Conservation (phyloP, 2,113 vertebrate genomes). For the Eolophus roseicapilla region DNA sequence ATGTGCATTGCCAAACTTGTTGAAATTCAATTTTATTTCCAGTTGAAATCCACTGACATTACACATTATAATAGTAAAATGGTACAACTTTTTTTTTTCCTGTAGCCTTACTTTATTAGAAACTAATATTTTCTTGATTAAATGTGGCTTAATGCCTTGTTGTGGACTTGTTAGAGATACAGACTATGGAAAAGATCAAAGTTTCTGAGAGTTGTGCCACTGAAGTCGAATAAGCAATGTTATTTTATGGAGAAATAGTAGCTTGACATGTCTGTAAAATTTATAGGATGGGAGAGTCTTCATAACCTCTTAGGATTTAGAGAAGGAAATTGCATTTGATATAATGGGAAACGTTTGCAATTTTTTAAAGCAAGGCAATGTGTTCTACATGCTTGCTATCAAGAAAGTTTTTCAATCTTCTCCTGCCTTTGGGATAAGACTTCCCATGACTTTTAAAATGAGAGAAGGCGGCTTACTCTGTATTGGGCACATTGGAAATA, state of each 20-base stretch:
- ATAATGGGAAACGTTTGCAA: not conserved
- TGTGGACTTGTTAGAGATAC: not conserved
- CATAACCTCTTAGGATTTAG: not conserved
- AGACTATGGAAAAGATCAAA: not conserved
- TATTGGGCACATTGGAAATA: not conserved
- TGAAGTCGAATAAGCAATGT: not conserved
- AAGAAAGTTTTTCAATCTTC: conserved; percentile 9
- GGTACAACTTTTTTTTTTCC: not conserved
- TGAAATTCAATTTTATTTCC: not conserved
- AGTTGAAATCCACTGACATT: not conserved
- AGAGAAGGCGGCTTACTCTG: not conserved
- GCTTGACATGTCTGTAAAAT: not conserved
- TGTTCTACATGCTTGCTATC: not conserved
- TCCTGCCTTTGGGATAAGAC: not conserved
- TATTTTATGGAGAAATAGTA: not conserved
- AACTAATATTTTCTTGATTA: conserved; percentile 43
- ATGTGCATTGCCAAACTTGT: not conserved
- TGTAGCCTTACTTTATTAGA: conserved; percentile 17
- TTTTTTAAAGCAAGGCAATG: conserved; percentile 12
- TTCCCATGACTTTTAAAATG: conserved; percentile 10
- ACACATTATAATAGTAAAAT: not conserved
- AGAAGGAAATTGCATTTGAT: conserved; percentile 20
- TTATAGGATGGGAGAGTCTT: not conserved
- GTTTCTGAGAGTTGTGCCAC: not conserved
- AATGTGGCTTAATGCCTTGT: not conserved